Percentiles rank a stretch among this genome's conserved stretches.
Conservation (phyloP, 2,888 invertebrate genomes). For the Elysia crispata region DNA sequence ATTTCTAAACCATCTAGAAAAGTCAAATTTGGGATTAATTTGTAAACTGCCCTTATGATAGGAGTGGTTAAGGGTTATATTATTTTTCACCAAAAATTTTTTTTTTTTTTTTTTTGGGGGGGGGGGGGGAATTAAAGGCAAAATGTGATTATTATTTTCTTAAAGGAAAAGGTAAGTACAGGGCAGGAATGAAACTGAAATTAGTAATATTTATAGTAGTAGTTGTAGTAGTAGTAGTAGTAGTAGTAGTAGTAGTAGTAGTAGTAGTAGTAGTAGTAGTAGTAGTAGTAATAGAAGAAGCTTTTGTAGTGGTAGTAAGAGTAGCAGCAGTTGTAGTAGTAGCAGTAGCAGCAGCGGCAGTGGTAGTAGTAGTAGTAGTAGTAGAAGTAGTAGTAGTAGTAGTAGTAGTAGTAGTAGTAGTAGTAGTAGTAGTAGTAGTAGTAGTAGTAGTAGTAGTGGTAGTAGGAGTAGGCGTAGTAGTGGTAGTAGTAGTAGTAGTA, state of each 20-base stretch:
- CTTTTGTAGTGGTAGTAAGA: slow-evolving; percentile 3
- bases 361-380: slow-evolving; percentile 39
- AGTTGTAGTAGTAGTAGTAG: slow-evolving; percentile 40
- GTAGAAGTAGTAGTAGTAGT: slow-evolving; percentile 43
- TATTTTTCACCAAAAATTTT: no score
- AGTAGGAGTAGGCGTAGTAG: slow-evolving; percentile 31
- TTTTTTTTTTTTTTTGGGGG: no score
- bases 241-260: slow-evolving; percentile 28
- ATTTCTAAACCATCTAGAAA: no score
- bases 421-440: slow-evolving; percentile 48
- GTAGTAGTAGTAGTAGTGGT: slow-evolving; percentile 46
- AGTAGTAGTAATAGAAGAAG: slow-evolving; percentile 31
- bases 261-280: slow-evolving; percentile 37
- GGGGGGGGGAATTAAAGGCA: no score
- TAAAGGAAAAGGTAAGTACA: no score
- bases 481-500: slow-evolving; percentile 24
- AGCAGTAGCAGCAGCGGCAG: no score
- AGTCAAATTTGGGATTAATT: no score
- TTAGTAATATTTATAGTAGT: slow-evolving; percentile 35
- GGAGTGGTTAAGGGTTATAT: no score
- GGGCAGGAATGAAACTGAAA: slow-evolving; percentile 22
- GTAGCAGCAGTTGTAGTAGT: slow-evolving; percentile 30
- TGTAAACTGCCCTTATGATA: no score
- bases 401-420: slow-evolving; percentile 44
- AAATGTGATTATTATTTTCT: no score